Evolutionary conservation across 2,113 vertebrate species (phyloP).

Genomic region (Ia io): DNA sequence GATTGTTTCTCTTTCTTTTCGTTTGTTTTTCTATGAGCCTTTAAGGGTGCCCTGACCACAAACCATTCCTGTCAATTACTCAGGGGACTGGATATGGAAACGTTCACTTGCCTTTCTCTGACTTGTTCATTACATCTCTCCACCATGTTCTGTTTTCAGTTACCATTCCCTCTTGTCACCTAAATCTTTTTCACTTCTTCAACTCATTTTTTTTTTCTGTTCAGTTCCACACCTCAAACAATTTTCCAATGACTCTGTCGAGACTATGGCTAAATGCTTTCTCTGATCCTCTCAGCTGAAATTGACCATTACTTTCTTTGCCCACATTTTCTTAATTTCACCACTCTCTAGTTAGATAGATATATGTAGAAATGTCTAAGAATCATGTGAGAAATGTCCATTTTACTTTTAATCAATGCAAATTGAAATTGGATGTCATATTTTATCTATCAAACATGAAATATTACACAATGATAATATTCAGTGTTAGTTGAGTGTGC

Average conservation of each 20-base stretch:
- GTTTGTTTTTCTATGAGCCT: not conserved
- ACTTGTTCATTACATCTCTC: not conserved
- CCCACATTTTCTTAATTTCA: not conserved
- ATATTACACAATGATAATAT: not conserved
- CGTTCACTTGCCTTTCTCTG: not conserved
- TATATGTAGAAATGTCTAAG: not conserved
- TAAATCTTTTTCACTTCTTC: not conserved
- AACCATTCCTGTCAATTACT: not conserved
- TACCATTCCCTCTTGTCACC: not conserved
- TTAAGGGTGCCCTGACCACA: not conserved
- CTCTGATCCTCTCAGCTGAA: not conserved
- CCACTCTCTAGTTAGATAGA: not conserved
- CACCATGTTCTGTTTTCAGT: not conserved
- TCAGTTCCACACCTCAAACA: not conserved
- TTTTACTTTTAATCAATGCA: not conserved
- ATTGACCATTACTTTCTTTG: not conserved
- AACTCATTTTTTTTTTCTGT: not conserved
- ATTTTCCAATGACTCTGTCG: slow-evolving; percentile 3
- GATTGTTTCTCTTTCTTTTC: not conserved
- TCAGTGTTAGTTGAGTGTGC: not conserved
- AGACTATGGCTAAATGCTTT: not conserved
- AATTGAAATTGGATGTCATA: not conserved
- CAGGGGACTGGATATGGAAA: not conserved
- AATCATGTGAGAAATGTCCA: not conserved
- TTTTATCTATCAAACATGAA: not conserved